phyloP scores from a whole-genome alignment of 2,797 vertebrate species.

The Pipistrellus pygmaeus region DNA sequence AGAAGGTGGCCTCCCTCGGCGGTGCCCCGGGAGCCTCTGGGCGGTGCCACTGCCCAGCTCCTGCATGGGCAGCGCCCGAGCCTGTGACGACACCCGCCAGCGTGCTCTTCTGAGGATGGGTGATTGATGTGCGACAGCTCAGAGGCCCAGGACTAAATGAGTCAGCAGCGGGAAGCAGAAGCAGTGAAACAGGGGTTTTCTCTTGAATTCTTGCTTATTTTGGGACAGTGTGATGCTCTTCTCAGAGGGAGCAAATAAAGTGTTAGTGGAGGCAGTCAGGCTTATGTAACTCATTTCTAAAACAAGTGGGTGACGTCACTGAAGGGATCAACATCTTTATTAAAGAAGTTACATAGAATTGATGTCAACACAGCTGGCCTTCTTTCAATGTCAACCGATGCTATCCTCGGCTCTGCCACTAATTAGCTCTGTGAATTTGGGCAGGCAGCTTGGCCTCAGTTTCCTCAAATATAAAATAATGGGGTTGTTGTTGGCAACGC shows the following conservation, averaged over 20 bases:
- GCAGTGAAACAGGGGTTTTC: conserved; percentile 75
- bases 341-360: conserved; percentile 72
- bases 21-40: not conserved
- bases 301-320: conserved; percentile 75
- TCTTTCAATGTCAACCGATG: not conserved
- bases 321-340: conserved; percentile 74
- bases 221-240: conserved; percentile 74
- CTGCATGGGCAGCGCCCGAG: not conserved
- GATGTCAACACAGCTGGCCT: conserved; percentile 69
- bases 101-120: not conserved
- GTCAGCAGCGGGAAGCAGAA: conserved; percentile 64
- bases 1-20: not conserved
- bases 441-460: conserved; percentile 10
- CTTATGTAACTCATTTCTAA: conserved; percentile 80
- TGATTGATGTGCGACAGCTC: conserved; percentile 59
- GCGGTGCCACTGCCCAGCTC: not conserved
- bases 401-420: conserved; percentile 46
- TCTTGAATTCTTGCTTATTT: conserved; percentile 81
- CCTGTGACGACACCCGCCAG: not conserved
- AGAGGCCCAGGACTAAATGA: conserved; percentile 77
- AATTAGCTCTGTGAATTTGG: conserved; percentile 34
- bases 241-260: conserved; percentile 80
- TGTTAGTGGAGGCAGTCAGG: conserved; percentile 31
- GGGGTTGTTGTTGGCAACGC: not conserved
- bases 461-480: conserved; percentile 55